Evolutionary conservation across 2,888 invertebrate genomes (phyloP), one percentile per base, ranked within the genome.

Genomic region (Tanytarsus gracilentus): DNA sequence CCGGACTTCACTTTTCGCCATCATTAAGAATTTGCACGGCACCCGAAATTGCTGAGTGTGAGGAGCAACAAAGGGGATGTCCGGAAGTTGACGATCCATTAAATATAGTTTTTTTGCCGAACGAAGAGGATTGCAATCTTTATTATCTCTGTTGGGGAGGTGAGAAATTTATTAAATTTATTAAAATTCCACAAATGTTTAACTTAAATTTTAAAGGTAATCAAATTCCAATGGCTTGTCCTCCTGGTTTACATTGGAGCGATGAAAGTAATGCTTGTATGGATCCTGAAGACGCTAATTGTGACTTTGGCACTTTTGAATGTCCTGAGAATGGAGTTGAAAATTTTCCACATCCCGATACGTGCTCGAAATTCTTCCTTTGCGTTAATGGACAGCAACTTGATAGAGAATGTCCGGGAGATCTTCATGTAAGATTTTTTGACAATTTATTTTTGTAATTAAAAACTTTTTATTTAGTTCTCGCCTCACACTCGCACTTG

Each of bases 111-210:
- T 40, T 40, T 30, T 48, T 58, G 16, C 56, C 56, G 16, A 14
- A 58, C 11, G n/a, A 27, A 21, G 40, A 58, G 25, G 40, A 58
- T 44, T 58, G 56, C 21, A 18, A 25, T 9, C 18, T 18, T 11
- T 58, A 58, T 48, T 58, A 58, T 16, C 8, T 58, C 3, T 58
- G 56, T 18, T n/a, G n/a, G n/a, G n/a, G n/a, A n/a, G 30, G 30
- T 30, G 30, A 30, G 9, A 30, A 30, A 9, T 30, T 30, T 30
- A n/a, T n/a, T n/a, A n/a, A n/a, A n/a, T n/a, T n/a, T n/a, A n/a
- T n/a, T n/a, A n/a, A n/a, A n/a, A n/a, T n/a, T n/a, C n/a, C n/a
- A n/a, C n/a, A n/a, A n/a, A n/a, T n/a, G n/a, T n/a, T n/a, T n/a
- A n/a, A n/a, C n/a, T n/a, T n/a, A n/a, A n/a, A n/a, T n/a, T 53